Percentiles rank a stretch among this genome's conserved stretches.
phyloP scores from a whole-genome alignment of 1,140 invertebrate species.

The Drosophila sucinea region DNA sequence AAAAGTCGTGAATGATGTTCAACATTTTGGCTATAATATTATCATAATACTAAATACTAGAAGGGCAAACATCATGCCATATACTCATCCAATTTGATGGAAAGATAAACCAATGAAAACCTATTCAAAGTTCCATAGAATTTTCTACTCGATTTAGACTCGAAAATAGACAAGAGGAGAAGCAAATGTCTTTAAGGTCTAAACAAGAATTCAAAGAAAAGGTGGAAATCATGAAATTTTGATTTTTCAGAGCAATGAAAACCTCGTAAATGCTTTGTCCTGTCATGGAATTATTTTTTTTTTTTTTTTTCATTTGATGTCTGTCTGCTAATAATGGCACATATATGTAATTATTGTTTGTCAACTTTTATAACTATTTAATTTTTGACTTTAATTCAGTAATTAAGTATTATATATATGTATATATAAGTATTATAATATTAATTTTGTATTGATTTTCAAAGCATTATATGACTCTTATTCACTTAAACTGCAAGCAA shows the following conservation, averaged over 20 bases:
- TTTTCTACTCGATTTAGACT: no score
- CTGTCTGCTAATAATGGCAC: constrained; percentile 75
- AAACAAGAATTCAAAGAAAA: no score
- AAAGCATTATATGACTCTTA: constrained; percentile 9
- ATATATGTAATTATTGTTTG: constrained; percentile 76
- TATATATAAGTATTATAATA: constrained; percentile 23
- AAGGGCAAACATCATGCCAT: neutral
- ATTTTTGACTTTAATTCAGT: constrained; percentile 42
- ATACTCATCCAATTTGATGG: no score
- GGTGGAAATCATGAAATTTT: no score
- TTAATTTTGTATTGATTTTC: neutral
- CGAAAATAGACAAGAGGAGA: no score
- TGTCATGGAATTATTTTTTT: neutral
- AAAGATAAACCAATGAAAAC: no score
- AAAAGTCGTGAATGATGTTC: neutral
- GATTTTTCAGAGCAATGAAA: no score
- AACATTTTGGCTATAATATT: neutral
- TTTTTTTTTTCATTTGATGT: constrained; percentile 31
- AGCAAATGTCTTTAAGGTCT: no score
- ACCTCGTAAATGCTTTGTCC: no score
- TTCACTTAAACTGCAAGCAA: neutral
- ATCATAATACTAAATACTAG: neutral
- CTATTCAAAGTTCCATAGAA: no score
- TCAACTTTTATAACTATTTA: constrained; percentile 35
- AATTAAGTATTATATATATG: constrained; percentile 28